phyloP scores from a whole-genome alignment of 2,888 invertebrate species.

The Stramonita haemastoma region DNA sequence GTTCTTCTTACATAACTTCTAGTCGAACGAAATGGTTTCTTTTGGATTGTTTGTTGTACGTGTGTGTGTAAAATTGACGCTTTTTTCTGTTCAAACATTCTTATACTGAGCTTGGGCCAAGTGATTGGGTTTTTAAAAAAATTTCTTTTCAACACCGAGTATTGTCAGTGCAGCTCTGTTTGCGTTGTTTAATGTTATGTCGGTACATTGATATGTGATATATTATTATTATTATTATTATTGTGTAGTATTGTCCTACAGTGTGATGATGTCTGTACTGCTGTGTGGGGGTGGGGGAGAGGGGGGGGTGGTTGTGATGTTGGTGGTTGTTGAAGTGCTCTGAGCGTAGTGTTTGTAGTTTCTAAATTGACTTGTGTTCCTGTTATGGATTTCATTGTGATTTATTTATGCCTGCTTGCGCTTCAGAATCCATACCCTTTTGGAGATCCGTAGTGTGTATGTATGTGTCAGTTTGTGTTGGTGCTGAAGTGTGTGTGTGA shows the following conservation, averaged over 20 bases:
- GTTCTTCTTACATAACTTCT: background rate
- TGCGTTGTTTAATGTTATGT: background rate
- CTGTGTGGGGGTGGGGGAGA: too few relatives aligned
- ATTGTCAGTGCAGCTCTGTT: background rate
- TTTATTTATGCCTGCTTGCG: background rate
- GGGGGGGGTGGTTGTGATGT: background rate
- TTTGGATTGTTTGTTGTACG: background rate
- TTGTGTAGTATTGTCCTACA: background rate
- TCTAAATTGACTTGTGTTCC: background rate
- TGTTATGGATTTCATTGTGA: background rate
- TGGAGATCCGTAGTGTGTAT: background rate
- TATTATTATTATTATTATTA: background rate
- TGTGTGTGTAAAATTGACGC: background rate
- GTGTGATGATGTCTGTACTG: too few relatives aligned
- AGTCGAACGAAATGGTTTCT: background rate
- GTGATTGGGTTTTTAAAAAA: background rate
- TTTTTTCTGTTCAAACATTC: conserved; percentile 19
- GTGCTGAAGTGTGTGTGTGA: background rate
- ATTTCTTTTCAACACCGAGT: background rate
- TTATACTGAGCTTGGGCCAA: conserved; percentile 1
- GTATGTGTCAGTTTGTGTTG: background rate
- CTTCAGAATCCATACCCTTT: background rate
- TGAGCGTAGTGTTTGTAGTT: background rate
- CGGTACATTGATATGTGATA: background rate
- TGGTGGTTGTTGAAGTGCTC: background rate